These are phyloP conservation scores for Strix uralensis DNA, from an alignment of 2,113 vertebrate genomes.

Conservation along the genomic window DNA sequence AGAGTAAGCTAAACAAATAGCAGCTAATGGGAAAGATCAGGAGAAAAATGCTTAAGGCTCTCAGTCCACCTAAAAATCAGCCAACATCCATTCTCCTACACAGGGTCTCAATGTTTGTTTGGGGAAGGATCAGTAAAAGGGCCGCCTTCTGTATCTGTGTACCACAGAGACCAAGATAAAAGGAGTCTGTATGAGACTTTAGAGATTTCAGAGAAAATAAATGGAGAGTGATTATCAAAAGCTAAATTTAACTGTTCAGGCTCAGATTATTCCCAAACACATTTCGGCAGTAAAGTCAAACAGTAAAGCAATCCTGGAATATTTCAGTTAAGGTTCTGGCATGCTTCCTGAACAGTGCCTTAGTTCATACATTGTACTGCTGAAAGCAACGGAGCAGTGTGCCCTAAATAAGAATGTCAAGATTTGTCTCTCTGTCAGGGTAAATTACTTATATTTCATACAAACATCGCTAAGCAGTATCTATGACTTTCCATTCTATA, in stretches of 20 bases:
- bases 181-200: not conserved
- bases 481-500: not conserved
- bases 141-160: not conserved
- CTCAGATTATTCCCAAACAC: not conserved
- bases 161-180: constrained; percentile 38
- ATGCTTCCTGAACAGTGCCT: not conserved
- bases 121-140: constrained; percentile 26
- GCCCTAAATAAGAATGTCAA: not conserved
- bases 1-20: constrained; percentile 51
- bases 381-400: not conserved
- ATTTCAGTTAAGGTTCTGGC: constrained; percentile 7
- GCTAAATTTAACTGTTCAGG: constrained; percentile 13
- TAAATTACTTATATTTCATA: constrained; percentile 6
- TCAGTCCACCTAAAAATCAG: not conserved
- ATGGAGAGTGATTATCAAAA: constrained; percentile 13
- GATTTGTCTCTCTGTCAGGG: not conserved
- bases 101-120: constrained; percentile 9
- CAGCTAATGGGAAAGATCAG: constrained; percentile 37
- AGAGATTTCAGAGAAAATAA: constrained; percentile 19
- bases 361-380: not conserved
- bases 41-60: constrained; percentile 14
- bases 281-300: constrained; percentile 25
- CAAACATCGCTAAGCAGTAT: not conserved
- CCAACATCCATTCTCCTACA: not conserved
- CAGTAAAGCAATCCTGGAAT: not conserved